Percentiles rank a stretch among this genome's conserved stretches.
Conservation (phyloP, 2,113 vertebrate species). For the Rhabdomys dilectus region DNA sequence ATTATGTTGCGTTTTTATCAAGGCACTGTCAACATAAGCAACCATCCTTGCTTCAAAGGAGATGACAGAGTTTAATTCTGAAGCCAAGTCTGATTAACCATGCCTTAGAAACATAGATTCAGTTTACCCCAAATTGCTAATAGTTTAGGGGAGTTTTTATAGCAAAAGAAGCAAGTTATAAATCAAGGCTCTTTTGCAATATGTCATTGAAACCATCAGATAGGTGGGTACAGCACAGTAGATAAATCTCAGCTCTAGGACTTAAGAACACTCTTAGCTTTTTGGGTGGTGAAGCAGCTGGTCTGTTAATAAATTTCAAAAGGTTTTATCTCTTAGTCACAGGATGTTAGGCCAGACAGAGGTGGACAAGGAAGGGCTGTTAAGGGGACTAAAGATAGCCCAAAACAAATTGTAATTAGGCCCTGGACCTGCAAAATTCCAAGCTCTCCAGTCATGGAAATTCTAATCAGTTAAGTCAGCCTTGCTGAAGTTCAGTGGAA, state of each 20-base stretch:
- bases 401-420: background rate
- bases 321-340: background rate
- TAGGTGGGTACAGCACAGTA: background rate
- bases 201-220: background rate
- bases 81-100: background rate
- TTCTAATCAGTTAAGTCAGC: background rate
- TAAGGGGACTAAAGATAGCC: background rate
- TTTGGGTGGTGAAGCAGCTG: background rate
- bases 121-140: background rate
- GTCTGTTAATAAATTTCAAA: background rate
- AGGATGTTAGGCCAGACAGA: background rate
- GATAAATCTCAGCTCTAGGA: background rate
- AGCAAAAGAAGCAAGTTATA: background rate
- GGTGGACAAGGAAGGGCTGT: background rate
- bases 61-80: background rate
- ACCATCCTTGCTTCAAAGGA: background rate
- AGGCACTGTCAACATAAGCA: background rate
- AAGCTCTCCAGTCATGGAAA: background rate
- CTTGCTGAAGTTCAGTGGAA: background rate
- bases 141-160: background rate
- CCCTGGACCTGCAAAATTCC: background rate
- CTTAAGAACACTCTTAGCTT: background rate
- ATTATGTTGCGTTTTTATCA: conserved; percentile 25
- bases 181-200: background rate
- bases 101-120: background rate